Percentiles rank a stretch among this genome's conserved stretches.
phyloP scores from a whole-genome alignment of 2,113 vertebrate species.

The Noctilio leporinus region DNA sequence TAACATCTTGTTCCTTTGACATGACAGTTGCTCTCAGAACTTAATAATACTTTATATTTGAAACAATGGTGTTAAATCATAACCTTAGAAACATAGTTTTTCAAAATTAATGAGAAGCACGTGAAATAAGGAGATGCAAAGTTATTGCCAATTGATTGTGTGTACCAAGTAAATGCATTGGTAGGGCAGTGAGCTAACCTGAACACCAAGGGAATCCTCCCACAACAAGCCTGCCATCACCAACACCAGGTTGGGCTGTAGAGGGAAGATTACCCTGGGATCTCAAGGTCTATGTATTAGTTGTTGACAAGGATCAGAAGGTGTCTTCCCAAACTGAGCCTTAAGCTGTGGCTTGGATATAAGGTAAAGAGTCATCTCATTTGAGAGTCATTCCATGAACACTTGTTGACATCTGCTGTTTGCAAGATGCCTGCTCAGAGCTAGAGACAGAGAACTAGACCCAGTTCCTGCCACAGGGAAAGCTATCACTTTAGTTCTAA shows the following conservation, averaged over 20 bases:
- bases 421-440: neutral
- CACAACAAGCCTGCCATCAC: fast-evolving
- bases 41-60: too few relatives aligned
- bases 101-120: too few relatives aligned
- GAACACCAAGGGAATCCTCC: neutral
- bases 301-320: neutral
- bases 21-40: too few relatives aligned
- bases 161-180: neutral
- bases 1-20: too few relatives aligned
- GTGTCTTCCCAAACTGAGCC: neutral
- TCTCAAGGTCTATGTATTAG: neutral
- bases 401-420: neutral
- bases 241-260: neutral
- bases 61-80: too few relatives aligned
- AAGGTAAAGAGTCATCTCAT: neutral
- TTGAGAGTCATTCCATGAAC: neutral
- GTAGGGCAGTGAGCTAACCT: neutral
- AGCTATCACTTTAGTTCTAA: neutral
- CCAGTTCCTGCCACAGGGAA: neutral
- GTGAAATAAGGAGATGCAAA: too few relatives aligned
- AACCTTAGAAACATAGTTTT: too few relatives aligned
- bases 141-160: too few relatives aligned
- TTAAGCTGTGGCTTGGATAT: neutral
- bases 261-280: neutral
- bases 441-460: neutral